Conservation (phyloP, 2,797 vertebrate genomes). For the Melanotaenia nigrans region DNA sequence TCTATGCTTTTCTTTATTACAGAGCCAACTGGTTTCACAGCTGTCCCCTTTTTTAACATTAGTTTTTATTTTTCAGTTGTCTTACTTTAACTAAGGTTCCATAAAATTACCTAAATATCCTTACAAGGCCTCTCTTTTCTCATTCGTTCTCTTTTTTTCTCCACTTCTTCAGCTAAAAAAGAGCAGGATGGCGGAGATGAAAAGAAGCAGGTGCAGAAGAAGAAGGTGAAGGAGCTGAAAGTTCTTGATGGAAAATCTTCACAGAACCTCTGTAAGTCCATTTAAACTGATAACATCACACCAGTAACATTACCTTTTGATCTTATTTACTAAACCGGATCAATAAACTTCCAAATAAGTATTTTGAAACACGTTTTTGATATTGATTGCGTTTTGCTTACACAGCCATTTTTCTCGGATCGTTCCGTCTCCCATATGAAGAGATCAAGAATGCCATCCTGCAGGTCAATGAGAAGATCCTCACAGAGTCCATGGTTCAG, state of each 20-base stretch:
- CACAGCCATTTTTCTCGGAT: conserved; percentile 89
- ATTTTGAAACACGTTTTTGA: background rate
- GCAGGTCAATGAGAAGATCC: conserved; percentile 86
- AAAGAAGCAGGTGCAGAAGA: conserved; percentile 85
- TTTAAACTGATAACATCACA: background rate
- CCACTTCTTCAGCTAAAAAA: conserved; percentile 81
- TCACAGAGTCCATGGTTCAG: conserved; percentile 88
- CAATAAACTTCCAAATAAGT: background rate
- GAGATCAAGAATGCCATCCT: conserved; percentile 88
- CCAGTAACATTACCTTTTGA: background rate
- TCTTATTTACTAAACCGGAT: background rate
- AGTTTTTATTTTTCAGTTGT: conserved; percentile 1
- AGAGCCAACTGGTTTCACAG: background rate
- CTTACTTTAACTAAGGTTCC: background rate
- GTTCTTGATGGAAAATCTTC: conserved; percentile 85
- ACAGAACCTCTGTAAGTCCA: conserved; percentile 89
- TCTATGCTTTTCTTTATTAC: conserved; percentile 27
- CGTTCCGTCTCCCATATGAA: conserved; percentile 88
- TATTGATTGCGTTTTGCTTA: conserved; percentile 24
- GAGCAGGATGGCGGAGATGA: conserved; percentile 85
- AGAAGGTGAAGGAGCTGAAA: conserved; percentile 91
- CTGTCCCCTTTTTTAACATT: background rate
- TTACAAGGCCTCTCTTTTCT: background rate
- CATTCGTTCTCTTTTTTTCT: background rate
- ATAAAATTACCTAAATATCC: background rate